These are phyloP conservation scores for Brachionus sp. DNA, from an alignment of 1,140 invertebrate species.

Conservation along the genomic window DNA sequence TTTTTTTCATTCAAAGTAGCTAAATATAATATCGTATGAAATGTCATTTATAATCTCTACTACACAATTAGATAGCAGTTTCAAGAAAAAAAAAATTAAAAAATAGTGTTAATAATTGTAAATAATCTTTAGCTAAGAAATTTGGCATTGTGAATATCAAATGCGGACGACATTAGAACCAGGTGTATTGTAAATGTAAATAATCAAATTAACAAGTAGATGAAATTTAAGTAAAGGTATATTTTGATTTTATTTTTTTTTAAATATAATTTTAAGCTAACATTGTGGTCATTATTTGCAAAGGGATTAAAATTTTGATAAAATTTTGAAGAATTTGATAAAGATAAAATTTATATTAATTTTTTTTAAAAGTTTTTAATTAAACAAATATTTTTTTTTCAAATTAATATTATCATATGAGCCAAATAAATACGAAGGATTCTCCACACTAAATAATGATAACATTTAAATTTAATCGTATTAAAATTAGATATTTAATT, in stretches of 20 bases:
- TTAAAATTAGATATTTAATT: too few species aligned
- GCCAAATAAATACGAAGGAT: too few species aligned
- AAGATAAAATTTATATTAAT: too few species aligned
- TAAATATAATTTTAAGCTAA: neutral
- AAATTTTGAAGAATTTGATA: too few species aligned
- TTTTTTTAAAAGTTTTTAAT: too few species aligned
- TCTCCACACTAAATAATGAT: too few species aligned
- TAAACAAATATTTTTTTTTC: too few species aligned
- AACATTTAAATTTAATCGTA: too few species aligned
- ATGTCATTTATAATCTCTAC: conserved; percentile 31
- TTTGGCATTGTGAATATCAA: neutral
- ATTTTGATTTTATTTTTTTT: neutral
- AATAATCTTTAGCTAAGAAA: neutral
- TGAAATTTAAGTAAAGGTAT: neutral
- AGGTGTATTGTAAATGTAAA: neutral
- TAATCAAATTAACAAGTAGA: neutral
- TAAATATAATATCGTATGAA: neutral
- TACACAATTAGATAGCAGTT: neutral
- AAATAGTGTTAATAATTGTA: neutral
- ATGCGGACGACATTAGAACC: neutral
- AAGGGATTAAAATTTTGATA: too few species aligned
- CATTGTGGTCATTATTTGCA: too few species aligned
- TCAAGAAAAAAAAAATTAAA: neutral
- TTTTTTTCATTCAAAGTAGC: neutral
- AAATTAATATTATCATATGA: too few species aligned